phyloP scores from a whole-genome alignment of 1,140 invertebrate genomes.

The Elysia chlorotica region DNA sequence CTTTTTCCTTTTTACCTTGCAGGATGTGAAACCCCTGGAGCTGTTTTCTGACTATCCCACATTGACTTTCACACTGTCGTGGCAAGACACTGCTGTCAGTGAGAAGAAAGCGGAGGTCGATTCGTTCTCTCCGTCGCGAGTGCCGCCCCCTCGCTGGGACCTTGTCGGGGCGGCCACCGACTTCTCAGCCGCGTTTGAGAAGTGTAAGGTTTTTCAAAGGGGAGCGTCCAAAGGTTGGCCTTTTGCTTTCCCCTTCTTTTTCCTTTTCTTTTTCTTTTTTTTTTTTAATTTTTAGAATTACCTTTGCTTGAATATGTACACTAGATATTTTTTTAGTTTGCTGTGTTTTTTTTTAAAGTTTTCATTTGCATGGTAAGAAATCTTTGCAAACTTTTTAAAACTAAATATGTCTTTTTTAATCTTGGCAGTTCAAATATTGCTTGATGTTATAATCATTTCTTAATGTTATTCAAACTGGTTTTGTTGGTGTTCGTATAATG shows the following conservation, averaged over 20 bases:
- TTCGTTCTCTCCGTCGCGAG: background rate
- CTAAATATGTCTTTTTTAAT: too few relatives aligned
- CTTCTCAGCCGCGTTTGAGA: conserved; percentile 22
- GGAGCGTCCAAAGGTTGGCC: conserved; percentile 20
- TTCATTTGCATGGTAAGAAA: too few relatives aligned
- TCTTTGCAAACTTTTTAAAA: too few relatives aligned
- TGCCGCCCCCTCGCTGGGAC: conserved; percentile 12
- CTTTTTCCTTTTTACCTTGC: background rate
- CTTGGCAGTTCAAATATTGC: too few relatives aligned
- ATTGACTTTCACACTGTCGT: conserved; percentile 81
- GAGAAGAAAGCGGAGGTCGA: conserved; percentile 46
- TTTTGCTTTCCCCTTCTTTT: conserved; percentile 9
- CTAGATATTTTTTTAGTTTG: background rate
- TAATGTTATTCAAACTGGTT: too few relatives aligned
- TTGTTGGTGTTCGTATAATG: too few relatives aligned
- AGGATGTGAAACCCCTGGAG: conserved; percentile 53
- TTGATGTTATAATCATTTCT: too few relatives aligned
- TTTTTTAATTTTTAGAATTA: background rate
- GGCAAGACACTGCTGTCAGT: conserved; percentile 75
- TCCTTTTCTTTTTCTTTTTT: background rate
- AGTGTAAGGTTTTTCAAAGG: conserved; percentile 23
- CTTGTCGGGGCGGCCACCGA: conserved; percentile 15
- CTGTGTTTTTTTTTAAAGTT: background rate
- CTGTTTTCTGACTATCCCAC: conserved; percentile 73
- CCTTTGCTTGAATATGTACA: background rate